Evolutionary conservation across 2,797 vertebrate species (phyloP), one percentile per base, ranked within the genome.

Genomic region (Jordanella pulchra): DNA sequence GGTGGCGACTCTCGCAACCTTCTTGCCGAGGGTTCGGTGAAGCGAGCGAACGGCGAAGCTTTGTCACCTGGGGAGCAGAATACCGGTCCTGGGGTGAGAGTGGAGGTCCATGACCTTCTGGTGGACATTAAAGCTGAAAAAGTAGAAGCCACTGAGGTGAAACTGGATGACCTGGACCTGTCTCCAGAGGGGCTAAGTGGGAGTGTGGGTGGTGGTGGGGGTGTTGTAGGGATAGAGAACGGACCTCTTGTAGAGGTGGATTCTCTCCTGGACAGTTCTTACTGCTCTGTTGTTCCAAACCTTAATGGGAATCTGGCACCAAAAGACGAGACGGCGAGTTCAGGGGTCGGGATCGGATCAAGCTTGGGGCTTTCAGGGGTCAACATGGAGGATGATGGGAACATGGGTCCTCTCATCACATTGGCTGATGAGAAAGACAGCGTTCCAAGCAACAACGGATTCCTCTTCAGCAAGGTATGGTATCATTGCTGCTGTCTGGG

Each of bases 41-140:
- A 99, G 82, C 92, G 95, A 21, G 89, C 96, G 1, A 96, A 97
- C 14, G 96, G 95, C 53, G 95, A 96, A 9, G 94, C 95, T 39
- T 93, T 90, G 78, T 84, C 86, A 0, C 85, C 95, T 27, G 92
- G 78, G 74, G 83, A 95, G 77, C 95, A 95, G 74, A 87, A 93
- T 66, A 86, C 94, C 0, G 93, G 93, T 39, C 85, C 95, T 5
- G 97, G 97, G 5, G 97, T 98, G 0, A 94, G 97, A 17, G 97
- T 99, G 64, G 97, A 99, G 86, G 98, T 99, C 79, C 98, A 99
- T 3, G 98, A 99, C 82, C 95, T 99, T 74, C 92, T 99, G 79
- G 98, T 99, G 77, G 98, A 99, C 86, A 99, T 99, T 90, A 99
- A 99, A 92, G 98, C 98, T 23, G 98, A 99, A 87, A 99, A 99